These are phyloP conservation scores for Carassius auratus DNA, from an alignment of 2,113 vertebrate species.

Conservation along the genomic window DNA sequence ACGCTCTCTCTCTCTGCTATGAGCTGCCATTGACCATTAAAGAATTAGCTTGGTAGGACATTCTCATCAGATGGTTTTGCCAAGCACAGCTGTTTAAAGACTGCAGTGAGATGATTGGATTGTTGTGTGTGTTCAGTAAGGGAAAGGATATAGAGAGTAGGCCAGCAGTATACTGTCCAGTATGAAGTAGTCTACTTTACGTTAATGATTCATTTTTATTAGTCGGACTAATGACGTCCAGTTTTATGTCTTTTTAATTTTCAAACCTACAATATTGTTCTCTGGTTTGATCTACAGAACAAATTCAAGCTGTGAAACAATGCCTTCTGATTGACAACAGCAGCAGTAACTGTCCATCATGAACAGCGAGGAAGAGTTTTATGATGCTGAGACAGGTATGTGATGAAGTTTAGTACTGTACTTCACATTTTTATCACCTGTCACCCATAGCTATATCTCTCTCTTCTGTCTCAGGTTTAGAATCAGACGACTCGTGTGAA, in stretches of 20 bases:
- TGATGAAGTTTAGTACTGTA: background rate
- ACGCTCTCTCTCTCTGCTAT: background rate
- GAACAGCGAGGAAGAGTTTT: constrained; percentile 98
- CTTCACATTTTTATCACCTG: background rate
- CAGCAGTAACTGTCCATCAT: constrained; percentile 74
- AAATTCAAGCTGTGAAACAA: constrained; percentile 56
- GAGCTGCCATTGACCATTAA: constrained; percentile 21
- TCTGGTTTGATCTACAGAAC: constrained; percentile 50
- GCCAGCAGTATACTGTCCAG: background rate
- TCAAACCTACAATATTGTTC: background rate
- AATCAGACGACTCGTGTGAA: constrained; percentile 93
- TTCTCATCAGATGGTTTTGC: constrained; percentile 33
- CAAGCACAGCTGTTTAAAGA: constrained; percentile 40
- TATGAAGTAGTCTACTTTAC: background rate
- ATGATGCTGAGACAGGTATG: constrained; percentile 93
- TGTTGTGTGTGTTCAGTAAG: constrained; percentile 20
- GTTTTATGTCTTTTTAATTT: background rate
- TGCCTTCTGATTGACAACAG: constrained; percentile 68
- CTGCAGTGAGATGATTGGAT: constrained; percentile 35
- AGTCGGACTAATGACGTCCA: background rate
- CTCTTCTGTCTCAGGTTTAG: constrained; percentile 80
- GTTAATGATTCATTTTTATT: background rate
- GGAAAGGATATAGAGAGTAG: constrained; percentile 5
- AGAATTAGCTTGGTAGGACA: constrained; percentile 31
- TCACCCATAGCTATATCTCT: background rate